A percentile compares a stretch with the other conserved stretches of the same genome.
These are phyloP conservation scores for Tachina lurida DNA, from an alignment of 2,888 invertebrate species.

Conservation along the genomic window DNA sequence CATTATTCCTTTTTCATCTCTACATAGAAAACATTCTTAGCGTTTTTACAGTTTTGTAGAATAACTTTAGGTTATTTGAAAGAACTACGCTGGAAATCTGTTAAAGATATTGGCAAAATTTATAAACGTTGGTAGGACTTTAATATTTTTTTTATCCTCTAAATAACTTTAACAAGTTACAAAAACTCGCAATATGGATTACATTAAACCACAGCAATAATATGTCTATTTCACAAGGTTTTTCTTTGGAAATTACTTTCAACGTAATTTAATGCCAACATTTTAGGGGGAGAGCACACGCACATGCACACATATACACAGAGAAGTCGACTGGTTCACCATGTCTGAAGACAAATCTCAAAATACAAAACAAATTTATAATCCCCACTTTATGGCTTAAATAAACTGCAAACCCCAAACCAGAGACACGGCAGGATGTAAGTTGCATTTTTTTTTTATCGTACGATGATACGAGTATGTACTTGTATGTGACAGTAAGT, in stretches of 20 bases:
- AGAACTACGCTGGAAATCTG: slow-evolving; percentile 7
- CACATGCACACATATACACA: neutral
- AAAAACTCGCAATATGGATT: neutral
- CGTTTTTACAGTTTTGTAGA: too few species aligned
- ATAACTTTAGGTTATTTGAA: neutral
- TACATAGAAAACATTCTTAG: too few species aligned
- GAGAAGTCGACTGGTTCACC: slow-evolving; percentile 1
- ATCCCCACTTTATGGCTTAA: slow-evolving; percentile 3
- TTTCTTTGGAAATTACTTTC: slow-evolving; percentile 1
- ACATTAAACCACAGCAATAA: slow-evolving; percentile 18
- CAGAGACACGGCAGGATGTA: neutral
- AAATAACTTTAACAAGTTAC: slow-evolving; percentile 9
- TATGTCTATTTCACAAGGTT: neutral
- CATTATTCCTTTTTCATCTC: too few species aligned
- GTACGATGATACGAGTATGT: slow-evolving; percentile 5
- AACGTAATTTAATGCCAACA: slow-evolving; percentile 19
- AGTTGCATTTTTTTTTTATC: neutral
- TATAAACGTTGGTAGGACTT: neutral
- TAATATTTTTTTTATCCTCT: neutral
- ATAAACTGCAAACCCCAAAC: neutral
- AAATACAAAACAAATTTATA: neutral
- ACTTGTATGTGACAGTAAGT: neutral
- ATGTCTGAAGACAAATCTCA: slow-evolving; percentile 6
- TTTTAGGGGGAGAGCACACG: neutral
- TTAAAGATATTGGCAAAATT: slow-evolving; percentile 19